Evolutionary conservation across 1,140 invertebrate species (phyloP), one percentile per base, ranked within the genome.

Genomic region (Cataglyphis hispanica): DNA sequence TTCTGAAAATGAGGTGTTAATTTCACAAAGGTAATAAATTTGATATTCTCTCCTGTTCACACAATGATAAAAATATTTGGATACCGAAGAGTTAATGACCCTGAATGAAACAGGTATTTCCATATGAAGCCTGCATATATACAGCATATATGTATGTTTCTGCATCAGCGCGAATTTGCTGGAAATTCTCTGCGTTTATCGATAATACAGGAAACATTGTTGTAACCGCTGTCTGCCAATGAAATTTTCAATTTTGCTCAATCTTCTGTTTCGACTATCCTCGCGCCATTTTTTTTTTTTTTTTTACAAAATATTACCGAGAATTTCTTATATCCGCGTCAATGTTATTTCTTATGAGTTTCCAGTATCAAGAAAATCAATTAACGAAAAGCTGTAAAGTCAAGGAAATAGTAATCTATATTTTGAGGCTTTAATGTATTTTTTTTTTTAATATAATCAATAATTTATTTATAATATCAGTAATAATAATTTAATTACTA

Each of bases 201-300:
- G 66, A 77, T 89, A 86, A 89, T 85, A 75, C 67, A 56, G 50
- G 13, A 27, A 16, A 69, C 37, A 88, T 88, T 84, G 88, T 60
- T 43, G 66, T 78, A 84, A 89, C 85, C 34, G 31, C 64, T 58
- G 72, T 74, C 56, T 37, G 53, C 69, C 83, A 31, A 61, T 77
- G 87, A 78, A 89, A 89, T 89, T 88, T 89, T 84, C 84, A 89
- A 89, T 89, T 89, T 84, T 27, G 43, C 58, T 80, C 72, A 43
- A 31, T 72, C 53, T 89, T 77, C 77, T 84, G 40, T 31, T 31
- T 22, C n/a, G 25, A 27, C 43, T 64, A 27, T 63, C 13, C 40
- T 34, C 16, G 31, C 56, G 43, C 22, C 16, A 53, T 40, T 25
- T 80, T 40, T 66, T 60, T 53, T 66, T 8, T 8, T 40, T 70